Conservation (phyloP, 2,888 invertebrate species). For the Punctoribates punctum region DNA sequence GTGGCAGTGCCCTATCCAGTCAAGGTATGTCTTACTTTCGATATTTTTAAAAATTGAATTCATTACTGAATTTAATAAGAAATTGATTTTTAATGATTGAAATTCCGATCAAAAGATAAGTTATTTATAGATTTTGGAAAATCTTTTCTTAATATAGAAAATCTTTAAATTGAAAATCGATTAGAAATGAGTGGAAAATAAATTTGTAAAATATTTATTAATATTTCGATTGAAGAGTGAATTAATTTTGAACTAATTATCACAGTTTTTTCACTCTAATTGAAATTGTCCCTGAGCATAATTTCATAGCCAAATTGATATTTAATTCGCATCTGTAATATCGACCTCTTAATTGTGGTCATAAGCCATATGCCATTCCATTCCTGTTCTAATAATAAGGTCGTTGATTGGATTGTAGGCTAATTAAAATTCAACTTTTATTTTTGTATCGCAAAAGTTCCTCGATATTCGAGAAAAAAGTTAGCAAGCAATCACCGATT, state of each 20-base stretch:
- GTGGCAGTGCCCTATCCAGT: constrained; percentile 45
- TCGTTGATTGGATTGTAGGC: constrained; percentile 23
- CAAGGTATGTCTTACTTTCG: constrained; percentile 39
- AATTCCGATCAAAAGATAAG: neutral
- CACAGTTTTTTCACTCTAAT: neutral
- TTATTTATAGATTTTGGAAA: neutral
- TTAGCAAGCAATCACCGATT: too few species aligned
- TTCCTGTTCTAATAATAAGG: constrained; percentile 10
- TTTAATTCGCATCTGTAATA: too few species aligned
- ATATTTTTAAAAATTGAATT: too few species aligned
- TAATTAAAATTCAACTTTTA: constrained; percentile 29
- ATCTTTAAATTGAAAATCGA: neutral
- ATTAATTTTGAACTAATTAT: neutral
- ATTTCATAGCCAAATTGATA: neutral
- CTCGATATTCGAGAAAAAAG: too few species aligned
- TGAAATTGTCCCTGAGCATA: neutral
- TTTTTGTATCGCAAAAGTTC: constrained; percentile 11
- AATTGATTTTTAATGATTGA: too few species aligned
- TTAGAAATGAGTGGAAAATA: too few species aligned
- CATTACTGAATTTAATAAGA: too few species aligned
- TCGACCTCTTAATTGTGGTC: too few species aligned
- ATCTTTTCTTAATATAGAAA: neutral
- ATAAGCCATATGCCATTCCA: neutral
- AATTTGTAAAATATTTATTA: neutral
- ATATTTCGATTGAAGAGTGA: neutral